A percentile compares a stretch with the other conserved stretches of the same genome.
These are phyloP conservation scores for Oscheius sp. DNA, from an alignment of 2,888 invertebrate genomes.

Conservation along the genomic window DNA sequence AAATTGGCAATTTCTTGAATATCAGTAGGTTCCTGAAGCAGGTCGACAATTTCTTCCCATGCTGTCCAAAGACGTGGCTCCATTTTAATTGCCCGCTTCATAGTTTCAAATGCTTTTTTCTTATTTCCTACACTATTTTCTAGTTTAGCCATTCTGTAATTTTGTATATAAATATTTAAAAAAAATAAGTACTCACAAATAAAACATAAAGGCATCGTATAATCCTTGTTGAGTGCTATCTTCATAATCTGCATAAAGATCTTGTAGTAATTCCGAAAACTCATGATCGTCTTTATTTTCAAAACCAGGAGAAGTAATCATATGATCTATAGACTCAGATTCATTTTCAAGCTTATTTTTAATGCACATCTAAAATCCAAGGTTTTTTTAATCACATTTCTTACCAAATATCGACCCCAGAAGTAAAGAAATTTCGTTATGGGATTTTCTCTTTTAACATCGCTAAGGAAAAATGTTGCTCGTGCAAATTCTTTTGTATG, in stretches of 20 bases:
- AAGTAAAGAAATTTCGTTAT: constrained; percentile 84
- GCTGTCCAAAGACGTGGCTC: constrained; percentile 87
- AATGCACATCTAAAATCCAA: constrained; percentile 38
- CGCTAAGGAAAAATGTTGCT: constrained; percentile 78
- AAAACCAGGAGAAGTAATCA: constrained; percentile 36
- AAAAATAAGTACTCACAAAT: constrained; percentile 22
- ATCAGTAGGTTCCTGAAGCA: constrained; percentile 77
- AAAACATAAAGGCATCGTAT: constrained; percentile 33
- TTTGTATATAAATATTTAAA: not conserved
- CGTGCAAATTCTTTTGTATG: constrained; percentile 55
- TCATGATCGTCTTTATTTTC: constrained; percentile 20
- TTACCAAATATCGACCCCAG: constrained; percentile 71
- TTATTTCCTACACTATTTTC: constrained; percentile 45
- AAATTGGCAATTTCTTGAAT: constrained; percentile 16
- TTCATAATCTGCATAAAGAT: constrained; percentile 43
- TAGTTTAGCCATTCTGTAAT: constrained; percentile 30
- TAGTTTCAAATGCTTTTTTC: constrained; percentile 36
- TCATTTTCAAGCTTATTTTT: constrained; percentile 56
- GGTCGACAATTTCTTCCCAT: constrained; percentile 89
- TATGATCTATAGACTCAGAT: constrained; percentile 56
- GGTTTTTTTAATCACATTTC: not conserved
- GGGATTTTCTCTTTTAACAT: constrained; percentile 67
- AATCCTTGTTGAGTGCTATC: not conserved
- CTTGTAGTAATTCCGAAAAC: constrained; percentile 28
- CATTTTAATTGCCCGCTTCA: constrained; percentile 41